Evolutionary conservation across 2,797 vertebrate genomes (phyloP).

Genomic region (Percopsis omiscomaycus): DNA sequence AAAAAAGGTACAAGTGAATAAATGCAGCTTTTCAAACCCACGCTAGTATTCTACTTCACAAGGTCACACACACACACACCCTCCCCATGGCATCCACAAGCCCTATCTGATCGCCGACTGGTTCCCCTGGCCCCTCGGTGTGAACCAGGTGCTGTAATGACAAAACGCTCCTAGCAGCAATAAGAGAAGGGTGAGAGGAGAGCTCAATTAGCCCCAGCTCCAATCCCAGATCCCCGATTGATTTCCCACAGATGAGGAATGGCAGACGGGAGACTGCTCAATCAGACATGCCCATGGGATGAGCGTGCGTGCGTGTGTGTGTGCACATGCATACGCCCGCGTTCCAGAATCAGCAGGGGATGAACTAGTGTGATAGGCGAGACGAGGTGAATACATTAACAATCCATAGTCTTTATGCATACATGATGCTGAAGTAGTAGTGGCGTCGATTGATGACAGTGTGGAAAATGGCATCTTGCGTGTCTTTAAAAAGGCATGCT

Average conservation of each 20-base stretch:
- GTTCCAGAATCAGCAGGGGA: slow-evolving; percentile 57
- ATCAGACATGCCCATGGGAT: slow-evolving; percentile 73
- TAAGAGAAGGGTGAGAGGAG: slow-evolving; percentile 72
- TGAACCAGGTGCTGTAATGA: slow-evolving; percentile 74
- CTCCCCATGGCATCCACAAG: slow-evolving; percentile 46
- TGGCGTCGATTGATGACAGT: slow-evolving; percentile 27
- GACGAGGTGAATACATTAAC: slow-evolving; percentile 49
- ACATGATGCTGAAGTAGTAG: slow-evolving; percentile 60
- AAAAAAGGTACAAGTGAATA: slow-evolving; percentile 34
- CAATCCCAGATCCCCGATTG: slow-evolving; percentile 79
- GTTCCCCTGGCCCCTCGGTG: slow-evolving; percentile 48
- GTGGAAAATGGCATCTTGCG: slow-evolving; percentile 40
- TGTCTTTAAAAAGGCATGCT: slow-evolving; percentile 46
- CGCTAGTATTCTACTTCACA: slow-evolving; percentile 46
- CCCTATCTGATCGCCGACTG: slow-evolving; percentile 53
- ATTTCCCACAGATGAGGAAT: slow-evolving; percentile 78
- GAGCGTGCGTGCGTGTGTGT: slow-evolving; percentile 2
- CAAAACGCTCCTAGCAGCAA: slow-evolving; percentile 76
- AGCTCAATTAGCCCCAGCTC: slow-evolving; percentile 80
- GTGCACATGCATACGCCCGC: slow-evolving; percentile 1
- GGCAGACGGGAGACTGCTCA: slow-evolving; percentile 78
- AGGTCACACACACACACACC: slow-evolving; percentile 59
- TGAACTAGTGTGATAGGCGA: slow-evolving; percentile 40
- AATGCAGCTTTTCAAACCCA: slow-evolving; percentile 40
- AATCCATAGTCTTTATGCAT: slow-evolving; percentile 56